Evolutionary conservation across 2,113 vertebrate species (phyloP).

Genomic region (Aramus guarauna): DNA sequence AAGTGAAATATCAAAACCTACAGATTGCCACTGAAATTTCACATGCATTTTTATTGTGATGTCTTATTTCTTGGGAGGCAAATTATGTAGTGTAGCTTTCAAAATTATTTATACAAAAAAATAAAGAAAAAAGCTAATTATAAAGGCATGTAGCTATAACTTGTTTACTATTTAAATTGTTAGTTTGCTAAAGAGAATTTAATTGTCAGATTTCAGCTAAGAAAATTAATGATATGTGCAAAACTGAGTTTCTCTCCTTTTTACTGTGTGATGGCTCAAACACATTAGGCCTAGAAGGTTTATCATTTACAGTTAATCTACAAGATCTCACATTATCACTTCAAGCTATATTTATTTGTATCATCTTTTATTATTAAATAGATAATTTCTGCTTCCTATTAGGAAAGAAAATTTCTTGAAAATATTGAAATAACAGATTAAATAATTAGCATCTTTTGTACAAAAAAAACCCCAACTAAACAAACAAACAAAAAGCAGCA

Average conservation of each 20-base stretch:
- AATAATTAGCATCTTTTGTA: background rate
- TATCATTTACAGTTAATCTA: background rate
- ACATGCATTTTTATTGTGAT: background rate
- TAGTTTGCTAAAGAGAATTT: background rate
- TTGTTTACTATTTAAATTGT: background rate
- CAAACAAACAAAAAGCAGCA: rapidly evolving
- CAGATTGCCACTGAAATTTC: background rate
- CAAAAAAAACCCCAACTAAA: background rate
- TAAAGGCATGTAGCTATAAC: background rate
- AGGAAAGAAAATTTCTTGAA: background rate
- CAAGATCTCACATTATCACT: background rate
- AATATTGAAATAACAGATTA: background rate
- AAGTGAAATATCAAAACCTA: background rate
- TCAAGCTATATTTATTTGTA: background rate
- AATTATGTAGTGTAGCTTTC: background rate
- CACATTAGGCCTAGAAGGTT: background rate
- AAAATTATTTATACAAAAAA: background rate
- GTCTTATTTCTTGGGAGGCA: background rate
- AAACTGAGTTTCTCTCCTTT: background rate
- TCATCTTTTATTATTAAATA: background rate
- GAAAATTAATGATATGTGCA: background rate
- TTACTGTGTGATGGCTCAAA: background rate
- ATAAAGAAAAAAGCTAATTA: background rate
- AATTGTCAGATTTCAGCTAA: background rate
- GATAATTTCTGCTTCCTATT: background rate